phyloP scores from a whole-genome alignment of 2,888 invertebrate species.

The Synanthedon tipuliformis region DNA sequence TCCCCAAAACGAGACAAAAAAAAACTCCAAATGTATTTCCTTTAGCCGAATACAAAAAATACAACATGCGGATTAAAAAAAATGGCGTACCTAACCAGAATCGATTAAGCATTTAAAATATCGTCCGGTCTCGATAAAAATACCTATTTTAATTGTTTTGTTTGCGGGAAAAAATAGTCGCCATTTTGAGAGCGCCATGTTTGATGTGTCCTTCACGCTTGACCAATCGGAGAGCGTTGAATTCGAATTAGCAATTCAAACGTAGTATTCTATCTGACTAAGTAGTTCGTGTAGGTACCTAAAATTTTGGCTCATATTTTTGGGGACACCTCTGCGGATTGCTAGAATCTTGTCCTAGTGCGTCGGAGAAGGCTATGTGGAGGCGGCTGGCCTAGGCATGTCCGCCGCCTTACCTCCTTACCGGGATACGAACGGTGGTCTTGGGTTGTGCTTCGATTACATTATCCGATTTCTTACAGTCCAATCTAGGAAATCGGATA shows the following conservation, averaged over 20 bases:
- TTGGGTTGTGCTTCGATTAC: too few species aligned
- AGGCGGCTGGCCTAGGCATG: too few species aligned
- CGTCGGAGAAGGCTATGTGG: too few species aligned
- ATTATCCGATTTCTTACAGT: too few species aligned
- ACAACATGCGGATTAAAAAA: constrained; percentile 5
- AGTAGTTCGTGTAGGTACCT: too few species aligned
- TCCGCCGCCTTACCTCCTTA: too few species aligned
- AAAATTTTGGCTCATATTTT: too few species aligned
- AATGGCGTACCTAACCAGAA: constrained; percentile 5
- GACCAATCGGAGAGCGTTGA: constrained; percentile 22
- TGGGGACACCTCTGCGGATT: too few species aligned
- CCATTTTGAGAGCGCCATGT: constrained; percentile 17
- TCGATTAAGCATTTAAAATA: constrained; percentile 9
- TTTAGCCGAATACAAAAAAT: neutral
- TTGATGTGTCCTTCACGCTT: constrained; percentile 30
- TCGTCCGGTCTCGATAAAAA: constrained; percentile 18
- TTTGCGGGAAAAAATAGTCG: constrained; percentile 5
- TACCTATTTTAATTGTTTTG: constrained; percentile 28
- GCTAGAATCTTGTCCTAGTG: too few species aligned
- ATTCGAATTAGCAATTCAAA: neutral
- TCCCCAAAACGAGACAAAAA: constrained; percentile 1
- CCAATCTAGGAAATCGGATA: too few species aligned
- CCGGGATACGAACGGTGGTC: too few species aligned
- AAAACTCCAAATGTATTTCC: constrained; percentile 3
- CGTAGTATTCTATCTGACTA: too few species aligned